phyloP scores from a whole-genome alignment of 2,888 invertebrate species.

The Thyatira batis region DNA sequence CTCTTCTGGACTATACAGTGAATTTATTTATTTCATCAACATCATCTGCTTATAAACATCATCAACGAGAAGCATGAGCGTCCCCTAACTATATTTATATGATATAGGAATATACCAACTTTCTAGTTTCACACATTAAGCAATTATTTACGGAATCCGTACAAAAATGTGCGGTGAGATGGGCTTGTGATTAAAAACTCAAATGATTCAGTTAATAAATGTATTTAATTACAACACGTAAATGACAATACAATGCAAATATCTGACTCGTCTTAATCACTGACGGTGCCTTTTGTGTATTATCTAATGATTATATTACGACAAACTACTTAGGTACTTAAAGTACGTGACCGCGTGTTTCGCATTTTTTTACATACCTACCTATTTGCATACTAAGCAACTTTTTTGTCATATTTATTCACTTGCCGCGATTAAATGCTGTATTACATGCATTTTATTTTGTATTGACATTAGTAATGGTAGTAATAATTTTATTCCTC shows the following conservation, averaged over 20 bases:
- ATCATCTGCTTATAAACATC: not conserved
- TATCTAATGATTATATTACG: conserved; percentile 30
- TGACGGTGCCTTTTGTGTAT: conserved; percentile 33
- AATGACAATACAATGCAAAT: conserved; percentile 21
- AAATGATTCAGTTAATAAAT: not conserved
- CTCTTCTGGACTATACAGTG: too few relatives aligned
- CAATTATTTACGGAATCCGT: not conserved
- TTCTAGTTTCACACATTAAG: not conserved
- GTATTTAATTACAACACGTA: not conserved
- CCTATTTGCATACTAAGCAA: conserved; percentile 19
- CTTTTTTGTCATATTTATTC: conserved; percentile 15
- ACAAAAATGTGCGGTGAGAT: not conserved
- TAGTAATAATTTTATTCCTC: conserved; percentile 14
- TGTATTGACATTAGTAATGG: not conserved
- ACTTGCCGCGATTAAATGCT: not conserved
- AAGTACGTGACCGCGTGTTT: conserved; percentile 32
- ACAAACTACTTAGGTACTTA: not conserved
- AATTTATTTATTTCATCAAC: not conserved
- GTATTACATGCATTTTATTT: not conserved
- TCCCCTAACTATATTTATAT: not conserved
- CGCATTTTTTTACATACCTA: conserved; percentile 39
- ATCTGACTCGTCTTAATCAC: conserved; percentile 28
- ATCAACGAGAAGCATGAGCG: not conserved
- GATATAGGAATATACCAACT: not conserved
- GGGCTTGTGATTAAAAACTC: not conserved